Conservation (phyloP, 2,797 vertebrate genomes). For the Simalia tracyae region DNA sequence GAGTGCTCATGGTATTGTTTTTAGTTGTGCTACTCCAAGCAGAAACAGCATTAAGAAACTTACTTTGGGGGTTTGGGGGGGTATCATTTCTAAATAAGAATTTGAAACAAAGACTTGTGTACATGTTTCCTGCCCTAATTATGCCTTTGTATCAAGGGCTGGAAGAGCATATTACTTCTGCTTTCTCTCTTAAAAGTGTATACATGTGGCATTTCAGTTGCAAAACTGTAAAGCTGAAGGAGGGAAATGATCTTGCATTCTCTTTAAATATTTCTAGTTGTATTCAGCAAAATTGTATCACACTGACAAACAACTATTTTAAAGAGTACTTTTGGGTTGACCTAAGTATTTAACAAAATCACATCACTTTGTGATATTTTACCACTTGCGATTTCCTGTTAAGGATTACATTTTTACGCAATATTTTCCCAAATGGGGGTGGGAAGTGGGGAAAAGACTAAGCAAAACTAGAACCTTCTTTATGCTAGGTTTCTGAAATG, state of each 20-base stretch:
- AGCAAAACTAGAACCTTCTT: background rate
- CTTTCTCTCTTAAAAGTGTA: constrained; percentile 2
- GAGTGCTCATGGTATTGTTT: background rate
- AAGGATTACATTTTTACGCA: background rate
- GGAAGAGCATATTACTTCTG: constrained; percentile 2
- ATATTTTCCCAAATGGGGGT: background rate
- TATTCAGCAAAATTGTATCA: constrained; percentile 44
- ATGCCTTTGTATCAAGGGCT: background rate
- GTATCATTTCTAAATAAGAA: background rate
- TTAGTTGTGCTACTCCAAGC: background rate
- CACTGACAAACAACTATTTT: constrained; percentile 54
- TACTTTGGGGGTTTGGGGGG: background rate
- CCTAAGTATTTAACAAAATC: background rate
- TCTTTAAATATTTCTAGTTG: constrained; percentile 57
- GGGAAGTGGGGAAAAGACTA: background rate
- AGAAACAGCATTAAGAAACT: background rate
- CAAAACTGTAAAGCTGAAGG: constrained; percentile 51
- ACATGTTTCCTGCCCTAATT: background rate
- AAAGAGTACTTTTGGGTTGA: background rate
- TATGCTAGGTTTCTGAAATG: background rate
- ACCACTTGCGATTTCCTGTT: background rate
- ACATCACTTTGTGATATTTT: background rate
- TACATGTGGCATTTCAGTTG: constrained; percentile 1
- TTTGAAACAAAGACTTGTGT: background rate
- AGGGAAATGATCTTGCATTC: constrained; percentile 48